Conservation (phyloP, 1,140 invertebrate genomes). For the Acromyrmex charruanus region DNA sequence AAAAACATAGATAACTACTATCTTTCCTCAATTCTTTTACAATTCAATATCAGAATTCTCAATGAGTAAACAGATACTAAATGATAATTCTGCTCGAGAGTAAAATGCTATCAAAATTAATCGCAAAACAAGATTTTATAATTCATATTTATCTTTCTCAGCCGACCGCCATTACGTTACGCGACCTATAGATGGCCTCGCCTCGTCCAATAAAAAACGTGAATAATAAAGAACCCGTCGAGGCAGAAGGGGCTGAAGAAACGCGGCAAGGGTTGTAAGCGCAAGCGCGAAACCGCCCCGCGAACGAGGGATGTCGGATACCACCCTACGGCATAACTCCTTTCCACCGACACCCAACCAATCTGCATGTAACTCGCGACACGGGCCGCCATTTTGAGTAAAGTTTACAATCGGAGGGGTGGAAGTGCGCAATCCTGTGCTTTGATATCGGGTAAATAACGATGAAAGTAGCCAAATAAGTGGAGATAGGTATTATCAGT, state of each 20-base stretch:
- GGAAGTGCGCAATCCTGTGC: slow-evolving; percentile 25
- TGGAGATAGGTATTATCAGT: not conserved
- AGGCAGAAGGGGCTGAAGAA: slow-evolving; percentile 72
- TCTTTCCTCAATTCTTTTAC: not conserved
- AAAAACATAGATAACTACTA: not conserved
- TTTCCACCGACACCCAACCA: slow-evolving; percentile 82
- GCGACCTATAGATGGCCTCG: slow-evolving; percentile 52
- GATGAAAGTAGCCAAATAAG: not conserved
- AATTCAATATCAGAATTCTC: not conserved
- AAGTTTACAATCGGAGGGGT: slow-evolving; percentile 79
- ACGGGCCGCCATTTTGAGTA: slow-evolving; percentile 82
- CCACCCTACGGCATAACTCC: slow-evolving; percentile 82
- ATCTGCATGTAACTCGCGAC: slow-evolving; percentile 85
- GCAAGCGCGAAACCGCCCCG: slow-evolving; percentile 85
- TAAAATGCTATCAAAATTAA: not conserved
- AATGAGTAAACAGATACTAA: not conserved
- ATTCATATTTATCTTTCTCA: slow-evolving; percentile 7
- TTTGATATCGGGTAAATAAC: not conserved
- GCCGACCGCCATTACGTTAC: slow-evolving; percentile 77
- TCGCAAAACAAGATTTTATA: not conserved
- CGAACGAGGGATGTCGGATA: slow-evolving; percentile 76
- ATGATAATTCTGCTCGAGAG: not conserved
- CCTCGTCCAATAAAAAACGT: slow-evolving; percentile 75
- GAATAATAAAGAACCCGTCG: slow-evolving; percentile 80
- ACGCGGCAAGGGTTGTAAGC: slow-evolving; percentile 80